phyloP scores from a whole-genome alignment of 1,140 invertebrate genomes.

The Drosophila insularis region DNA sequence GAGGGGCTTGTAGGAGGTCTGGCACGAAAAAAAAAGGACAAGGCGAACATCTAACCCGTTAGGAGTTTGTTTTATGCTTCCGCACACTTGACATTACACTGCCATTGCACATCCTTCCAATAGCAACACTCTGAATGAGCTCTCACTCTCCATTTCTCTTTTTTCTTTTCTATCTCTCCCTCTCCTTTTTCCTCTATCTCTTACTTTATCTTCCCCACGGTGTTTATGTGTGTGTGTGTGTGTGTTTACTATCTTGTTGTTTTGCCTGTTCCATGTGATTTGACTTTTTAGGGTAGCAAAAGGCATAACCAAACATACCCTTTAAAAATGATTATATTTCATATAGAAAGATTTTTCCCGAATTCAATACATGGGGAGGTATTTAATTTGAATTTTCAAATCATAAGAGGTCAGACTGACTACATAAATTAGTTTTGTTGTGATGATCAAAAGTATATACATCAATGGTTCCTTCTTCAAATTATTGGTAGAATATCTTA shows the following conservation, averaged over 20 bases:
- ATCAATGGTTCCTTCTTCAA: too few relatives aligned
- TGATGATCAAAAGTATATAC: too few relatives aligned
- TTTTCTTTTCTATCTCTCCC: neutral
- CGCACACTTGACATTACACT: constrained; percentile 77
- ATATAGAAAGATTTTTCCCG: too few relatives aligned
- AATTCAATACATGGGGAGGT: too few relatives aligned
- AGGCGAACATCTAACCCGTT: constrained; percentile 66
- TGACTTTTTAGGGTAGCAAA: constrained; percentile 18
- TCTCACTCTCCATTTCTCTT: neutral
- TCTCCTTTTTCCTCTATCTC: neutral
- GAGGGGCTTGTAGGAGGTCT: neutral
- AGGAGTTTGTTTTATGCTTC: constrained; percentile 78
- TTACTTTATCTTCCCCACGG: neutral
- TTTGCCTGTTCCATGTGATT: constrained; percentile 9
- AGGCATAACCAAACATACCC: neutral
- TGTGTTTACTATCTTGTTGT: constrained; percentile 11
- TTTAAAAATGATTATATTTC: too few relatives aligned
- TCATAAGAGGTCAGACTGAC: too few relatives aligned
- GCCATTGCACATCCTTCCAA: constrained; percentile 52
- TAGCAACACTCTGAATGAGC: neutral
- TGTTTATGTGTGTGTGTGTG: neutral
- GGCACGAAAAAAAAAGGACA: constrained; percentile 30
- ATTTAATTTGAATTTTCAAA: too few relatives aligned
- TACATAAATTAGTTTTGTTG: too few relatives aligned
- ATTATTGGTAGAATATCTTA: too few relatives aligned